A percentile compares a stretch with the other conserved stretches of the same genome.
Evolutionary conservation across 2,113 vertebrate species (phyloP).

Genomic region (Hemiprocne comata): DNA sequence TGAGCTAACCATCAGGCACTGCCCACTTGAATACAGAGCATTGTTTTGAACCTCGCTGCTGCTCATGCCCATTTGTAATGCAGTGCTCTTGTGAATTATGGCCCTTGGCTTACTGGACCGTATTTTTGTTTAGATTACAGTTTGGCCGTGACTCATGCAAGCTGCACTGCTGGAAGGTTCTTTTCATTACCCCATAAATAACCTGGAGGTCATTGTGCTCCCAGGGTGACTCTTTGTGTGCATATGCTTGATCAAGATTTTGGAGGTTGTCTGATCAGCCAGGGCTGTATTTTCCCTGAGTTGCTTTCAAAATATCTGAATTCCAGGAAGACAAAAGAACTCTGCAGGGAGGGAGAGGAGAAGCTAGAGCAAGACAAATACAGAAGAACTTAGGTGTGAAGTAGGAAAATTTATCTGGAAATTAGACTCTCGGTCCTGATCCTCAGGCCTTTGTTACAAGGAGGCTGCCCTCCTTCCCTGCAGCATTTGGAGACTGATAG

Average conservation of each 20-base stretch:
- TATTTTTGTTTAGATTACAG: slow-evolving; percentile 2
- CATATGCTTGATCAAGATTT: background rate
- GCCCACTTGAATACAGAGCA: background rate
- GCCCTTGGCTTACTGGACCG: background rate
- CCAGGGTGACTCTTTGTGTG: background rate
- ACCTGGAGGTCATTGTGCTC: background rate
- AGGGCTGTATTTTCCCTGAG: background rate
- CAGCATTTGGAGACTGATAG: background rate
- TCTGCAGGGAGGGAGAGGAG: background rate
- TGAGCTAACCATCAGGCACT: background rate
- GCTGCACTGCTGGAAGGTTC: background rate
- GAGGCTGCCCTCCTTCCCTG: background rate
- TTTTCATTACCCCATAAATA: background rate
- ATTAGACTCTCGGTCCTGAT: background rate
- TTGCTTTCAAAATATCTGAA: background rate
- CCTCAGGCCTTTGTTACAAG: background rate
- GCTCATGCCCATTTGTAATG: background rate
- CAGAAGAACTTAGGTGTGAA: background rate
- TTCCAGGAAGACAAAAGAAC: background rate
- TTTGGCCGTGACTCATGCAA: background rate
- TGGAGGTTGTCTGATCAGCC: background rate
- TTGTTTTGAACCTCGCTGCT: background rate
- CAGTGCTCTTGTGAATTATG: background rate
- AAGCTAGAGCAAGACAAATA: background rate
- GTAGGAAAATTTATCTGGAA: background rate